Percentiles rank a stretch among this genome's conserved stretches.
phyloP scores from a whole-genome alignment of 37 sponge, comb jelly and placozoan genomes.

The Halisarca cf. caerulea region DNA sequence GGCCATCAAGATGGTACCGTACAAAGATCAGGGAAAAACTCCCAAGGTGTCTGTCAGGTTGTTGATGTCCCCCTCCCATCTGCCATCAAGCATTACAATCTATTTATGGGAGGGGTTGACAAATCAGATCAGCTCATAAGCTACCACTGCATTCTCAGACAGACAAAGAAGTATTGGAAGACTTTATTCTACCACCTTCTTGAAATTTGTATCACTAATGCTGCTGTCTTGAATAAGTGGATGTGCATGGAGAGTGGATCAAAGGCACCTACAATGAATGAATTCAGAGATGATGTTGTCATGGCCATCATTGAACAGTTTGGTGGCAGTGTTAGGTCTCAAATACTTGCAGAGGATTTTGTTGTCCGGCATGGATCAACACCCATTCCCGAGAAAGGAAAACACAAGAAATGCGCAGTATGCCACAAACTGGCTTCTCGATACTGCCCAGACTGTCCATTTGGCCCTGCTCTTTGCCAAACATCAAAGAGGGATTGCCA shows the following conservation, averaged over 20 bases:
- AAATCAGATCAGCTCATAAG: slow-evolving; percentile 5
- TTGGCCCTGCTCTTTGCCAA: neutral
- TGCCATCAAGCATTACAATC: neutral
- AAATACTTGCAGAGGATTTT: neutral
- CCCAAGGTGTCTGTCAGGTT: neutral
- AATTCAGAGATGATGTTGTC: no score
- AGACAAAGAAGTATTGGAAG: slow-evolving; percentile 33
- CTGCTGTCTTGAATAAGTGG: slow-evolving; percentile 15
- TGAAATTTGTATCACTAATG: neutral
- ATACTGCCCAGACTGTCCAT: neutral
- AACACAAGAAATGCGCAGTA: neutral
- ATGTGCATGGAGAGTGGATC: neutral
- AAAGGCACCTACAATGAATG: neutral
- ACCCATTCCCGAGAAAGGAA: neutral
- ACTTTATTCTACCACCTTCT: slow-evolving; percentile 23
- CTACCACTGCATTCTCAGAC: neutral
- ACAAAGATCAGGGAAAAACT: neutral
- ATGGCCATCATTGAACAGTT: neutral
- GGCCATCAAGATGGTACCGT: neutral
- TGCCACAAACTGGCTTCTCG: no score
- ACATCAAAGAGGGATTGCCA: neutral
- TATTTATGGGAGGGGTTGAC: slow-evolving; percentile 34
- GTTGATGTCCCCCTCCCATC: neutral
- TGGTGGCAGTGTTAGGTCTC: neutral
- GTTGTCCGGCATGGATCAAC: neutral